These are phyloP conservation scores for Pammene fasciana DNA, from an alignment of 2,888 invertebrate species.

Conservation along the genomic window DNA sequence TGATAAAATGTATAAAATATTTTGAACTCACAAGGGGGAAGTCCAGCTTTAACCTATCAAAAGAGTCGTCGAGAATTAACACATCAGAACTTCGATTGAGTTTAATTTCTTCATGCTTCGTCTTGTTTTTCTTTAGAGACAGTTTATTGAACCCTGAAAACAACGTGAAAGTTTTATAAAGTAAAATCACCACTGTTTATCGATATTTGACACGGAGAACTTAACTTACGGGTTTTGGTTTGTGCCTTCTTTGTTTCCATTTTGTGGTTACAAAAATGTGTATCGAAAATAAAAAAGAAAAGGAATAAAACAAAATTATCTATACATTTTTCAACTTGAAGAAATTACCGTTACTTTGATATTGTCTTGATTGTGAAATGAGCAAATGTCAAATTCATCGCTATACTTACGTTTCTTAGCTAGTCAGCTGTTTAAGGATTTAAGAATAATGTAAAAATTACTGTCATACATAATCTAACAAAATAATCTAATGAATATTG, in stretches of 20 bases:
- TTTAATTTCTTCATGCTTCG: conserved; percentile 53
- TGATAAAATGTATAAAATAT: neutral
- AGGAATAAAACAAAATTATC: conserved; percentile 28
- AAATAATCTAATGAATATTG: too few relatives aligned
- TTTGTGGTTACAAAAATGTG: conserved; percentile 32
- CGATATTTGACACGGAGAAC: neutral
- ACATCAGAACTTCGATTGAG: conserved; percentile 63
- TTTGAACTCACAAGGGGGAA: conserved; percentile 60
- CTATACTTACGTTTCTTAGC: conserved; percentile 3
- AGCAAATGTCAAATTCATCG: conserved; percentile 1
- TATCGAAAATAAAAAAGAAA: neutral
- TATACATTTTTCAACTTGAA: conserved; percentile 17
- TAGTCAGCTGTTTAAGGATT: conserved; percentile 4
- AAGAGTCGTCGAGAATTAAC: conserved; percentile 71
- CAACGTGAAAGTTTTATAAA: conserved; percentile 1
- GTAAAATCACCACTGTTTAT: neutral
- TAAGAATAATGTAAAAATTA: too few relatives aligned
- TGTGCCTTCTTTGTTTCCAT: conserved; percentile 60
- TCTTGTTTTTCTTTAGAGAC: conserved; percentile 69
- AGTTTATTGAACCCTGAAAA: conserved; percentile 69
- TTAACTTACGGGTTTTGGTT: conserved; percentile 59
- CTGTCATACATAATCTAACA: too few relatives aligned
- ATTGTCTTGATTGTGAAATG: neutral
- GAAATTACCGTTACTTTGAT: conserved; percentile 33
- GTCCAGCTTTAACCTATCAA: conserved; percentile 63